phyloP scores from a whole-genome alignment of 2,797 vertebrate species.

The Craterocephalus amniculus region DNA sequence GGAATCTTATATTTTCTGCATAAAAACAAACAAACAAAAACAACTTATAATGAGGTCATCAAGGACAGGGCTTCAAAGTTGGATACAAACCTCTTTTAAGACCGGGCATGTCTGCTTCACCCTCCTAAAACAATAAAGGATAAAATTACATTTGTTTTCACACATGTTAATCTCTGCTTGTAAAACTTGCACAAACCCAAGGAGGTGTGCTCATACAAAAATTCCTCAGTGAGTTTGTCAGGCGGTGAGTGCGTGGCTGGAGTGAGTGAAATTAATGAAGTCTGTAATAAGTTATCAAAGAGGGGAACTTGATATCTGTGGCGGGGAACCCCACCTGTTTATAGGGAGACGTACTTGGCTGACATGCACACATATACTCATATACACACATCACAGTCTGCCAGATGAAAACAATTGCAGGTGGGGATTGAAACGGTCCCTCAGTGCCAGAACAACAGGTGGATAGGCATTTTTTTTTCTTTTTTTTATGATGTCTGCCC shows the following conservation, averaged over 20 bases:
- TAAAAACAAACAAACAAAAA: slow-evolving; percentile 1
- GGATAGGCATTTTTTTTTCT: slow-evolving; percentile 75
- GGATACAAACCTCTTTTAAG: slow-evolving; percentile 39
- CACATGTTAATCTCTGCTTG: slow-evolving; percentile 79
- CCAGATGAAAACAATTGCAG: slow-evolving; percentile 76
- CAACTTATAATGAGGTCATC: slow-evolving; percentile 16
- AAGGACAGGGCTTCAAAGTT: slow-evolving; percentile 7
- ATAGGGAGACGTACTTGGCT: slow-evolving; percentile 58
- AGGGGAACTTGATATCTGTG: slow-evolving; percentile 79
- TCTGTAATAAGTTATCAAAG: slow-evolving; percentile 84
- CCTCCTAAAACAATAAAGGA: slow-evolving; percentile 71
- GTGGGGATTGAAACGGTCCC: slow-evolving; percentile 81
- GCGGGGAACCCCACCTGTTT: slow-evolving; percentile 81
- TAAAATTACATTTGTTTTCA: slow-evolving; percentile 81
- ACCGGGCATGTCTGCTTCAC: slow-evolving; percentile 39
- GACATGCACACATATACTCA: slow-evolving; percentile 21
- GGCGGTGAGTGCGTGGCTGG: slow-evolving; percentile 65
- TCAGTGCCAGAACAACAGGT: slow-evolving; percentile 82
- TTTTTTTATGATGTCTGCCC: slow-evolving; percentile 84
- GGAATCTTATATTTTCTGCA: not conserved
- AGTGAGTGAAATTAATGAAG: slow-evolving; percentile 79
- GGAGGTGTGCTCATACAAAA: slow-evolving; percentile 73
- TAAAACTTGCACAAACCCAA: slow-evolving; percentile 75
- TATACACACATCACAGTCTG: slow-evolving; percentile 50
- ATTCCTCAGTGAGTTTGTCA: slow-evolving; percentile 75